Evolutionary conservation across 1,140 invertebrate genomes (phyloP).

Genomic region (Cotesia chilonis): DNA sequence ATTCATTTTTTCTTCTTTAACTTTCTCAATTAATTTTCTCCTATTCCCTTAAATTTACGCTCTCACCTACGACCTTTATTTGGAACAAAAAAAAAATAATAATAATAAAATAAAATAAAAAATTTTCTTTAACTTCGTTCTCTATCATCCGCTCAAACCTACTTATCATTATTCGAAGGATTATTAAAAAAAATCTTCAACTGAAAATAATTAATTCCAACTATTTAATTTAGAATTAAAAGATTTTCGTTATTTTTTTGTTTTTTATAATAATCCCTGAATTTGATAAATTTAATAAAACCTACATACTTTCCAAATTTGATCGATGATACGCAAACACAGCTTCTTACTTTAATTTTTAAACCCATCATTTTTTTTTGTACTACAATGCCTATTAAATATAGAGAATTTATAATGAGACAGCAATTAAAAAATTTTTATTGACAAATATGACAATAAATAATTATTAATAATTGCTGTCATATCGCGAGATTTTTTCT

Average conservation of each 20-base stretch:
- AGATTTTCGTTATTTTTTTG: neutral
- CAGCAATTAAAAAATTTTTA: constrained; percentile 10
- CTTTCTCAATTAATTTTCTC: constrained; percentile 26
- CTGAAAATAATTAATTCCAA: neutral
- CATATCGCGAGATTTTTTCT: constrained; percentile 7
- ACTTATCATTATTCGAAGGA: constrained; percentile 14
- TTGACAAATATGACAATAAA: neutral
- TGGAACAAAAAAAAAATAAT: constrained; percentile 13
- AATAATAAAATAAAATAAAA: no score
- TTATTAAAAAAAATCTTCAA: constrained; percentile 9
- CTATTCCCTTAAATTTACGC: constrained; percentile 20
- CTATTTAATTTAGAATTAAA: no score
- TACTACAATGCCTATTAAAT: constrained; percentile 42
- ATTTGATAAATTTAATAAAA: neutral
- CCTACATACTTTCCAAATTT: constrained; percentile 35
- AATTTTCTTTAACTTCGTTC: constrained; percentile 24
- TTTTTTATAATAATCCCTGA: neutral
- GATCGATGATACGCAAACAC: constrained; percentile 31
- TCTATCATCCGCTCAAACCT: constrained; percentile 26
- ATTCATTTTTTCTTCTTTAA: constrained; percentile 35
- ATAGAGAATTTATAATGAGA: constrained; percentile 10
- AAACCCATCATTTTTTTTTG: constrained; percentile 44
- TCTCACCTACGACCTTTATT: constrained; percentile 17
- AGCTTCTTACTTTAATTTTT: constrained; percentile 40
- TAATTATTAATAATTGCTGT: neutral